Percentiles rank a stretch among this genome's conserved stretches.
Conservation (phyloP, 1,140 invertebrate species). For the Drosophila melanica region DNA sequence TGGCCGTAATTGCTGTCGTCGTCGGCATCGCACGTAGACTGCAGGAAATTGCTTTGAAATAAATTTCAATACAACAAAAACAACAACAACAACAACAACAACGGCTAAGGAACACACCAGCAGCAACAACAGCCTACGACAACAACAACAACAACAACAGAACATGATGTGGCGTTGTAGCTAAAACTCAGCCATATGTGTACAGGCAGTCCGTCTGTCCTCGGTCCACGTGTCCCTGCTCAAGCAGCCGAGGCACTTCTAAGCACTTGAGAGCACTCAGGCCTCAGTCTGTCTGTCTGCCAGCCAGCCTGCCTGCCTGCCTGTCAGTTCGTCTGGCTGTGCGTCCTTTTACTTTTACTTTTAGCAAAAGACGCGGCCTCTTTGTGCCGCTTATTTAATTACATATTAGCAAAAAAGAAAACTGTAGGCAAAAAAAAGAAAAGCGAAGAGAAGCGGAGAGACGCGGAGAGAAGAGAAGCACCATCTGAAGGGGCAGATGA, state of each 20-base stretch:
- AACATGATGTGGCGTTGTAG: slow-evolving; percentile 43
- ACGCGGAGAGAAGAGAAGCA: slow-evolving; percentile 1
- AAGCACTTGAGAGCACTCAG: slow-evolving; percentile 66
- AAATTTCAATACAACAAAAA: slow-evolving; percentile 82
- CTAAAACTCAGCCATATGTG: slow-evolving; percentile 57
- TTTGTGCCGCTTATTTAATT: slow-evolving; percentile 80
- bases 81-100: slow-evolving; percentile 51
- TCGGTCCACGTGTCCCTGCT: slow-evolving; percentile 50
- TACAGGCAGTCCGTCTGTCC: not conserved
- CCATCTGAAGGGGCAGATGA: no score
- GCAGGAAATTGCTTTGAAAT: slow-evolving; percentile 82
- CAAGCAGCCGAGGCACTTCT: slow-evolving; percentile 71
- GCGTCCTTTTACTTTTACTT: slow-evolving; percentile 39
- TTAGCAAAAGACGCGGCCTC: slow-evolving; percentile 46
- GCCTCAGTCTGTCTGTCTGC: slow-evolving; percentile 40
- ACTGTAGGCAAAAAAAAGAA: slow-evolving; percentile 32
- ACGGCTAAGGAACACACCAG: slow-evolving; percentile 5
- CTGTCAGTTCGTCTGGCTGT: not conserved
- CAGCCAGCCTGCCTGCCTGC: slow-evolving; percentile 36
- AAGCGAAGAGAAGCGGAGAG: slow-evolving; percentile 11
- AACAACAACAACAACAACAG: slow-evolving; percentile 41
- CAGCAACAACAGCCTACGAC: slow-evolving; percentile 55
- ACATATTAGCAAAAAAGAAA: slow-evolving; percentile 75
- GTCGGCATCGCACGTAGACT: slow-evolving; percentile 66
- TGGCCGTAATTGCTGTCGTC: slow-evolving; percentile 75